Conservation (phyloP, 2,888 invertebrate genomes). For the Monochamus alternatus region DNA sequence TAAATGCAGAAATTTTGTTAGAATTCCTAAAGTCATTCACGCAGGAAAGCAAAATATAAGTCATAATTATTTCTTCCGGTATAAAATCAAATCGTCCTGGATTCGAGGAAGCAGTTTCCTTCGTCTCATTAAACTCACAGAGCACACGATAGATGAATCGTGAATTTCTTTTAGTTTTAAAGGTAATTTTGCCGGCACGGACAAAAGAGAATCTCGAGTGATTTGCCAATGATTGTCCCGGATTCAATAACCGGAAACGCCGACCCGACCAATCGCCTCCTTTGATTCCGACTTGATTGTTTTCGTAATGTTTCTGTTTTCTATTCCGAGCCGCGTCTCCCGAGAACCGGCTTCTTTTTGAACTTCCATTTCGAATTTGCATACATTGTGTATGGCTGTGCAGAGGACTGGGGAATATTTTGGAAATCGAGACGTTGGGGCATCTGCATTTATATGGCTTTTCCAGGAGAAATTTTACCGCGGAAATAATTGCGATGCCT, state of each 20-base stretch:
- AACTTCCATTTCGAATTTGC: slow-evolving; percentile 61
- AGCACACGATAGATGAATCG: slow-evolving; percentile 37
- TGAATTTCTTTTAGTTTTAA: slow-evolving; percentile 44
- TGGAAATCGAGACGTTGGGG: neutral
- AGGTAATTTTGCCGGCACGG: slow-evolving; percentile 56
- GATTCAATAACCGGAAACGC: slow-evolving; percentile 67
- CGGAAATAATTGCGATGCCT: no score
- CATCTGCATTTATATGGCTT: slow-evolving; percentile 20
- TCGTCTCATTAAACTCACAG: slow-evolving; percentile 44
- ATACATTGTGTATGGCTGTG: slow-evolving; percentile 40
- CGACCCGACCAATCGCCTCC: slow-evolving; percentile 64
- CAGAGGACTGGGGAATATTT: slow-evolving; percentile 12
- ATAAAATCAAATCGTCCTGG: slow-evolving; percentile 27
- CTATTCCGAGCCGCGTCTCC: slow-evolving; percentile 58
- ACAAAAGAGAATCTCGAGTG: slow-evolving; percentile 62
- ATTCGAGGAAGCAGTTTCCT: slow-evolving; percentile 30
- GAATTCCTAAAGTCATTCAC: neutral
- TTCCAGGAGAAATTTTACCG: neutral
- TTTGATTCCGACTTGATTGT: slow-evolving; percentile 68
- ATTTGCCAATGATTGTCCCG: slow-evolving; percentile 64
- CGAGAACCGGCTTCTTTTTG: slow-evolving; percentile 56
- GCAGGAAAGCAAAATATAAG: neutral
- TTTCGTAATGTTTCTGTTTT: slow-evolving; percentile 66
- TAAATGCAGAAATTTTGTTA: no score
- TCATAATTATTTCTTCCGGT: slow-evolving; percentile 20